Evolutionary conservation across 2,888 invertebrate species (phyloP), one percentile per base, ranked within the genome.

Genomic region (Melitaea athalia): DNA sequence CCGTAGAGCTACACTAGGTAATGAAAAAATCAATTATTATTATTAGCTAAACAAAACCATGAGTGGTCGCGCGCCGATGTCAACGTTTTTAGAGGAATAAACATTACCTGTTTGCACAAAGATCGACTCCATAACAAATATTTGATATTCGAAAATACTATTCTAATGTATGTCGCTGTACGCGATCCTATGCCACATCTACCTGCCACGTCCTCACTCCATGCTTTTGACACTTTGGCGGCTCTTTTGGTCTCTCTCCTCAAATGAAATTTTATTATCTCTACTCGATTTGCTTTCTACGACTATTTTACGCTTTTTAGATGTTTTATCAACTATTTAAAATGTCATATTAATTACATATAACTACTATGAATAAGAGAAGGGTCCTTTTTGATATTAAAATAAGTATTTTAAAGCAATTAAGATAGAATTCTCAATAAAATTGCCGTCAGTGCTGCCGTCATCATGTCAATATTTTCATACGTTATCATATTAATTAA

Each of bases 141-240:
- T 92, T 92, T 86, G 87, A 88, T 87, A 86, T 91, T 92, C 88
- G 91, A 92, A 92, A 92, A 92, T 89, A 89, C 90, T 89, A 89
- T 91, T 90, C 90, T 89, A 89, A 90, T 89, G 89, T 90, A 85
- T 91, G 91, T 91, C 85, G 87, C 81, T 82, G 85, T 84, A 86
- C 86, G 86, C 81, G 79, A 81, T 79, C 78, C 62, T 52, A 49
- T 33, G 49, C 55, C 66, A 38, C 53, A 55, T 73, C 72, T 75
- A 74, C 72, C 76, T 74, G 78, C 75, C 74, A 71, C 71, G 81
- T 85, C 31, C 53, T 52, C 59, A 15, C 53, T 86, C 81, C 78
- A 77, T 78, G 81, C 85, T 84, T 85, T 85, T 85, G 84, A 85
- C 88, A 86, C 86, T 87, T 87, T 85, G 86, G 89, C 89, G 89